Evolutionary conservation across 2,797 vertebrate species (phyloP), one percentile per base, ranked within the genome.

Genomic region (Poliocrania exsul): DNA sequence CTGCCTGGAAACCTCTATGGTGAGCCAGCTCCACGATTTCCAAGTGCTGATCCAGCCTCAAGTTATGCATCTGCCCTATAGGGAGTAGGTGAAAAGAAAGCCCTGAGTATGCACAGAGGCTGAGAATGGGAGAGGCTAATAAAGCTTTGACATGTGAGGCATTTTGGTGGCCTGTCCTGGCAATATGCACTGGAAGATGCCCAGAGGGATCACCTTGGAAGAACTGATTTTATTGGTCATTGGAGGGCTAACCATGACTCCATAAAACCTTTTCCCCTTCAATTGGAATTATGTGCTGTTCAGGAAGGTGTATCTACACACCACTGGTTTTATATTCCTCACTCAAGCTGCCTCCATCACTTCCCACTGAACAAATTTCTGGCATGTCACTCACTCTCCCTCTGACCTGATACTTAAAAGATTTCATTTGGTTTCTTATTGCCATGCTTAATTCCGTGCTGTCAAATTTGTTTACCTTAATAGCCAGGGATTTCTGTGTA

Each of bases 341-440:
- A 42, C 40, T 88, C 64, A 40, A 82, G 51, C 65, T 51, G 61
- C 78, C 47, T 60, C 35, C 19, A 42, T 78, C 83, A 86, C 28
- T 87, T 94, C 65, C 87, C 3, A 1, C 38, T 53, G 61, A 78
- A 95, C 47, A 53, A 56, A 75, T 66, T 35, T 64, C 75, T 58
- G 58, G 56, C 46, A 6, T 10, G 11, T 57, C 67, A 61, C 62
- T 86, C 60, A 26, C 40, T 71, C 40, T 73, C 53, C 44, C 53
- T 81, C 40, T 42, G 40, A 42, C 16, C 40, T 42, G 40, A 66
- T 40, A 88, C 44, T 49, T 70, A 35, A 47, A 60, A 60, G 60
- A 74, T 77, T 82, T 72, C 57, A 58, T 74, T 83, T 72, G 16
- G 17, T 91, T 92, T 91, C 91, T 78, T 85, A 92, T 51, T 62